phyloP scores from a whole-genome alignment of 2,888 invertebrate genomes.

The Lepidonotus clava region DNA sequence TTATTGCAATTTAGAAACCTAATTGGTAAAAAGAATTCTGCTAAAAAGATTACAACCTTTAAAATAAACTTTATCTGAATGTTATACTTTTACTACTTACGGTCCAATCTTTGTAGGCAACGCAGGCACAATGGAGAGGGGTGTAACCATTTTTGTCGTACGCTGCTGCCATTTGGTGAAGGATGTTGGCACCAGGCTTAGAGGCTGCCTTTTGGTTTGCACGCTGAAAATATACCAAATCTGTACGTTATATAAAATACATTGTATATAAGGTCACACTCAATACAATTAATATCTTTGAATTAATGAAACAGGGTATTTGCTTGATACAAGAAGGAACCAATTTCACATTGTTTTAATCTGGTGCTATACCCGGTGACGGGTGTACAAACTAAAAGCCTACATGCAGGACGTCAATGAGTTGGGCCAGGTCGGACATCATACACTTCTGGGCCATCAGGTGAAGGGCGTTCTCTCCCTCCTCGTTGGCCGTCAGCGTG shows the following conservation, averaged over 20 bases:
- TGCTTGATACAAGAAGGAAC: not conserved
- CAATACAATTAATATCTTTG: too few species aligned
- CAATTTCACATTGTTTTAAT: not conserved
- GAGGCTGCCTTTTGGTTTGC: constrained; percentile 48
- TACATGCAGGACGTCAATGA: constrained; percentile 70
- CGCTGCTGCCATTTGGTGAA: constrained; percentile 76
- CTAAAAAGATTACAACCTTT: too few species aligned
- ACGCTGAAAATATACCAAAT: not conserved
- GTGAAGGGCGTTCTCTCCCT: constrained; percentile 79
- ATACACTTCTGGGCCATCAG: constrained; percentile 78
- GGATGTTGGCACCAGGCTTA: constrained; percentile 49
- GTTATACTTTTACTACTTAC: constrained; percentile 62
- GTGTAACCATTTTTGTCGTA: constrained; percentile 77
- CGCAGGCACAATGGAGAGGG: constrained; percentile 77
- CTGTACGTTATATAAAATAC: not conserved
- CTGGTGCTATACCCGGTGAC: not conserved
- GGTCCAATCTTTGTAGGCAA: constrained; percentile 64
- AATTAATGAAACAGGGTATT: not conserved
- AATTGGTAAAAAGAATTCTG: too few species aligned
- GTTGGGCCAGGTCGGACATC: constrained; percentile 69
- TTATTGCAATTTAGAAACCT: too few species aligned
- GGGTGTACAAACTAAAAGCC: not conserved
- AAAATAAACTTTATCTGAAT: too few species aligned
- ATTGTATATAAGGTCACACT: constrained; percentile 34
- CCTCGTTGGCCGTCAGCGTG: constrained; percentile 75